Percentiles rank a stretch among this genome's conserved stretches.
These are phyloP conservation scores for Polylopha cassiicola DNA, from an alignment of 2,888 invertebrate genomes.

Conservation along the genomic window DNA sequence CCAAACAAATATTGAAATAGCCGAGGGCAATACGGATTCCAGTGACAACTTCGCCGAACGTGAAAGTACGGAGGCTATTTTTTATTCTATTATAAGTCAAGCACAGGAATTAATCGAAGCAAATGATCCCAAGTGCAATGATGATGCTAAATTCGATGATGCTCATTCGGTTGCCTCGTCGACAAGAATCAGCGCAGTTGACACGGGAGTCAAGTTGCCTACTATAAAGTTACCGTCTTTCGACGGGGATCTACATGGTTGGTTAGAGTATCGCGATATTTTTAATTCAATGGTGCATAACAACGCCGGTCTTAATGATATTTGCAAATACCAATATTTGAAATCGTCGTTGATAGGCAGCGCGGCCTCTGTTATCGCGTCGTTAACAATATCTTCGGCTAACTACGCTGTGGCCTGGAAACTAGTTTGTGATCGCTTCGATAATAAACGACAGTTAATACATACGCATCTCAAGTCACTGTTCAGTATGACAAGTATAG, in stretches of 20 bases:
- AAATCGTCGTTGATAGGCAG: slow-evolving; percentile 5
- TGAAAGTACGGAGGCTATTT: background rate
- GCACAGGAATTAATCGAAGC: background rate
- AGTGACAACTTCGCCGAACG: too few relatives aligned
- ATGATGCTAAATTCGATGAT: background rate
- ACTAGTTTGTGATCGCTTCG: slow-evolving; percentile 3
- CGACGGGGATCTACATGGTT: background rate
- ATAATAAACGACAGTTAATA: slow-evolving; percentile 2
- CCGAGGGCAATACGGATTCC: background rate
- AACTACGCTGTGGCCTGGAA: slow-evolving; percentile 4
- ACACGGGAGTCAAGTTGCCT: background rate
- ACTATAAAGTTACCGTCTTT: background rate
- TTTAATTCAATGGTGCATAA: slow-evolving; percentile 1
- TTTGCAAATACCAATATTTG: slow-evolving; percentile 1
- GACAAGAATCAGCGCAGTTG: background rate
- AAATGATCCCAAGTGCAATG: background rate
- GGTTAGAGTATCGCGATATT: background rate
- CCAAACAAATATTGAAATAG: slow-evolving; percentile 1
- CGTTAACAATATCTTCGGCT: slow-evolving; percentile 4
- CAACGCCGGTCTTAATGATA: background rate
- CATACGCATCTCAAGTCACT: slow-evolving; percentile 7
- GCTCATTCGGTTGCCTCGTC: background rate
- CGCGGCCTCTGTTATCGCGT: slow-evolving; percentile 7
- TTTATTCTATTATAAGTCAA: background rate
- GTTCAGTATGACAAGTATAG: slow-evolving; percentile 1